These are phyloP conservation scores for Drosophila rellima DNA, from an alignment of 2,888 invertebrate species.

Conservation along the genomic window DNA sequence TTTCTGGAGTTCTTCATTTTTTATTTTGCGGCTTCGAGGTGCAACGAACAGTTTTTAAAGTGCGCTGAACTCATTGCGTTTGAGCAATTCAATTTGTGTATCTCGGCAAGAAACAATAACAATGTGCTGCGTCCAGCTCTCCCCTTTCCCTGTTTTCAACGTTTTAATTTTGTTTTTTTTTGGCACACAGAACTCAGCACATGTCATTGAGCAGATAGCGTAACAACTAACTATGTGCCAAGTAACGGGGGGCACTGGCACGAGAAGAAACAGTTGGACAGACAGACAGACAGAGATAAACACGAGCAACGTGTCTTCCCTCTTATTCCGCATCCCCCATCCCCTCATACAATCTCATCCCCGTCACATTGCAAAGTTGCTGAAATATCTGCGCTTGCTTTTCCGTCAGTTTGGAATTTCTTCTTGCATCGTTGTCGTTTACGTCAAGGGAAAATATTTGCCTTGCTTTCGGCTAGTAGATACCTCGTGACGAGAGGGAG, in stretches of 20 bases:
- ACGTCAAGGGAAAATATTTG: conserved; percentile 66
- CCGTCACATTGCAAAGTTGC: conserved; percentile 53
- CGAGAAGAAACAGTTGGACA: conserved; percentile 11
- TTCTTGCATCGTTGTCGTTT: conserved; percentile 69
- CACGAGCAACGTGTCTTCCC: conserved; percentile 27
- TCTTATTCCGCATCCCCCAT: neutral
- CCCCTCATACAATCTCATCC: neutral
- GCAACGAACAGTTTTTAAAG: conserved; percentile 70
- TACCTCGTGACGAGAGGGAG: conserved; percentile 6
- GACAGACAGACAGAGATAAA: conserved; percentile 45
- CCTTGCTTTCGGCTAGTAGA: conserved; percentile 23
- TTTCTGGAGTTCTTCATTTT: conserved; percentile 21
- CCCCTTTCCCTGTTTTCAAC: neutral
- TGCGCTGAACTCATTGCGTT: conserved; percentile 71
- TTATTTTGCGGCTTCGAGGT: conserved; percentile 31
- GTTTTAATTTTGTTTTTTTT: conserved; percentile 40
- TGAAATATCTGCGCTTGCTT: conserved; percentile 74
- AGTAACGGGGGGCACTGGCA: conserved; percentile 16
- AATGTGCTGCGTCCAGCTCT: conserved; percentile 57
- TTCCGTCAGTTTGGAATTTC: conserved; percentile 80
- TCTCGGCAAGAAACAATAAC: conserved; percentile 66
- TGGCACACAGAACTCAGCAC: conserved; percentile 69
- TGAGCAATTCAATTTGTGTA: conserved; percentile 55
- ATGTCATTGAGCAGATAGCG: conserved; percentile 71
- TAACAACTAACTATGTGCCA: conserved; percentile 67